Conservation (phyloP, 1,140 invertebrate species). For the Leptonema lineaticorne region DNA sequence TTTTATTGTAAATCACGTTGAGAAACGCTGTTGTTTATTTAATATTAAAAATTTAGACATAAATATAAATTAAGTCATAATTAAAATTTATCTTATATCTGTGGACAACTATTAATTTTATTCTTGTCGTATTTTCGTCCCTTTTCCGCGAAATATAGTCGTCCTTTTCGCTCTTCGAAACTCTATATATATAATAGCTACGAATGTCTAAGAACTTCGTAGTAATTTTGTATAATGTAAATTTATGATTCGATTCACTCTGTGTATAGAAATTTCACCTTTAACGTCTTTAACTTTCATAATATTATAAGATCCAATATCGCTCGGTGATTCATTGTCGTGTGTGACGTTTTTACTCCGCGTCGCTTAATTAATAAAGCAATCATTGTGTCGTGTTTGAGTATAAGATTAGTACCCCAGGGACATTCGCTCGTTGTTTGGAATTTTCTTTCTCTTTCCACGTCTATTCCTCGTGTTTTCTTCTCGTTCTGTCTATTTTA, state of each 20-base stretch:
- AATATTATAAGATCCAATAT: neutral
- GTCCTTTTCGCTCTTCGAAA: neutral
- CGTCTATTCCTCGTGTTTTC: too few species aligned
- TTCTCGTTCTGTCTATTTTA: too few species aligned
- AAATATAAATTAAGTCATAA: neutral
- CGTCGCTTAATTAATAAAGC: slow-evolving; percentile 40
- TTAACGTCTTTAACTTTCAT: neutral
- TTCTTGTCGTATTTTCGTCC: neutral
- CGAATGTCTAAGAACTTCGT: slow-evolving; percentile 15
- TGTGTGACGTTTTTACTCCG: slow-evolving; percentile 23
- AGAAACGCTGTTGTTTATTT: too few species aligned
- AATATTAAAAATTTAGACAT: neutral
- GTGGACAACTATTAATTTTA: neutral
- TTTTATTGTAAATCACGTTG: too few species aligned
- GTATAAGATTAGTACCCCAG: slow-evolving; percentile 35
- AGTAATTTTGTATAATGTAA: slow-evolving; percentile 30
- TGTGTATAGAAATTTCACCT: slow-evolving; percentile 5
- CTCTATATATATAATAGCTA: neutral
- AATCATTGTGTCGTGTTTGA: slow-evolving; percentile 40
- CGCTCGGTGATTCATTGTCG: neutral
- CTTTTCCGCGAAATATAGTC: neutral
- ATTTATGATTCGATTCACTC: slow-evolving; percentile 22
- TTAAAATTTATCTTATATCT: too few species aligned
- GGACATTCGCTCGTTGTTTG: slow-evolving; percentile 10
- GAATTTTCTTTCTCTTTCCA: too few species aligned